Conservation (phyloP, 2,113 vertebrate genomes). For the Peromyscus leucopus region DNA sequence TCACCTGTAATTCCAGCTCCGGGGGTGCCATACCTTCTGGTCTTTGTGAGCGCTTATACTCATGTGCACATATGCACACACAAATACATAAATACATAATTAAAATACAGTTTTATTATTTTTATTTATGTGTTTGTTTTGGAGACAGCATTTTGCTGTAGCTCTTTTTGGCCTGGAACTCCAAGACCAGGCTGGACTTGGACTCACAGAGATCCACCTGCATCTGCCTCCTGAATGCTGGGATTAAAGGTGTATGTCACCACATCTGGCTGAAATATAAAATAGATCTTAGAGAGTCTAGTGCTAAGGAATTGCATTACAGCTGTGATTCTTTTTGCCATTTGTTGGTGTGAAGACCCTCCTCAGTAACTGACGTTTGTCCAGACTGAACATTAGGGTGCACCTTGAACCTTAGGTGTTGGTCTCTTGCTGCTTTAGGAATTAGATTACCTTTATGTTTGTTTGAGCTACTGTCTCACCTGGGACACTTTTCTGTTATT, state of each 20-base stretch:
- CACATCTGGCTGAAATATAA: background rate
- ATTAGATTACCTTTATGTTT: slow-evolving; percentile 2
- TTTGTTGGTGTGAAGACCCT: background rate
- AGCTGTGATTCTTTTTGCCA: background rate
- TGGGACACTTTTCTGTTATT: background rate
- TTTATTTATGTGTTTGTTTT: background rate
- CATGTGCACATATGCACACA: background rate
- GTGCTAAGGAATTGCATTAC: slow-evolving; percentile 13
- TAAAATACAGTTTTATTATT: background rate
- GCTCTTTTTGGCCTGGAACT: background rate
- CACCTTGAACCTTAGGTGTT: slow-evolving; percentile 9
- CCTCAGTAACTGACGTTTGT: background rate
- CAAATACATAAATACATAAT: background rate
- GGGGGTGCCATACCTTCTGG: background rate
- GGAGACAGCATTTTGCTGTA: background rate
- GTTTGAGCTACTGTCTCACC: background rate
- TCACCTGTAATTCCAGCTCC: background rate
- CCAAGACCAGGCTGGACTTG: background rate
- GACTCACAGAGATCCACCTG: background rate
- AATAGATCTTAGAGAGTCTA: slow-evolving; percentile 1
- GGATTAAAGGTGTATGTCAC: background rate
- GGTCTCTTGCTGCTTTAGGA: slow-evolving; percentile 25
- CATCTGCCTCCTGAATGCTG: background rate
- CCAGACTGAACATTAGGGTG: background rate
- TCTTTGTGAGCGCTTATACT: background rate